Evolutionary conservation across 2,113 vertebrate genomes (phyloP).

Genomic region (Alosa alosa): DNA sequence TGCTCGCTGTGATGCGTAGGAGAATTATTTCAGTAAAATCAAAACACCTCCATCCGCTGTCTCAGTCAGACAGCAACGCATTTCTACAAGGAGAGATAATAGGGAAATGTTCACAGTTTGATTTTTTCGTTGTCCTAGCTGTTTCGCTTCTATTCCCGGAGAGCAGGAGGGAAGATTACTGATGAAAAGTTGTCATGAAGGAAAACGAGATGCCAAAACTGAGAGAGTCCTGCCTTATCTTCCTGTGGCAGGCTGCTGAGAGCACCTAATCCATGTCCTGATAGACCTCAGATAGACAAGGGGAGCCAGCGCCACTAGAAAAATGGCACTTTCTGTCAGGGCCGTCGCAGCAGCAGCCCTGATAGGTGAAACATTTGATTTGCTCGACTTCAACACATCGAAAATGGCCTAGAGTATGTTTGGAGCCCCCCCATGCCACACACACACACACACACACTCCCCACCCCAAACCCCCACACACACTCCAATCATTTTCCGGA

Average conservation of each 20-base stretch:
- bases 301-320: neutral
- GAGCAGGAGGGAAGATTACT: slow-evolving; percentile 22
- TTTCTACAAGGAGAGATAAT: slow-evolving; percentile 27
- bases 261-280: slow-evolving; percentile 31
- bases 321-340: slow-evolving; percentile 11
- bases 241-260: slow-evolving; percentile 35
- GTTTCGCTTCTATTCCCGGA: slow-evolving; percentile 23
- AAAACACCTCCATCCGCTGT: neutral
- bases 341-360: neutral
- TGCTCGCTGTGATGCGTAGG: neutral
- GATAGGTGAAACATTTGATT: slow-evolving; percentile 15
- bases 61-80: neutral
- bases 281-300: slow-evolving; percentile 38
- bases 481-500: neutral
- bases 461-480: neutral
- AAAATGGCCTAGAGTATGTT: neutral
- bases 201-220: slow-evolving; percentile 27
- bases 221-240: slow-evolving; percentile 43
- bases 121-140: slow-evolving; percentile 32
- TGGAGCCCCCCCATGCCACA: neutral
- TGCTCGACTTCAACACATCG: slow-evolving; percentile 1
- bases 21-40: neutral
- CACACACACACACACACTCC: neutral
- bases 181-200: slow-evolving; percentile 35
- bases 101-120: slow-evolving; percentile 38